Conservation (phyloP, 2,888 invertebrate genomes). For the Omphaloscelis lunosa region DNA sequence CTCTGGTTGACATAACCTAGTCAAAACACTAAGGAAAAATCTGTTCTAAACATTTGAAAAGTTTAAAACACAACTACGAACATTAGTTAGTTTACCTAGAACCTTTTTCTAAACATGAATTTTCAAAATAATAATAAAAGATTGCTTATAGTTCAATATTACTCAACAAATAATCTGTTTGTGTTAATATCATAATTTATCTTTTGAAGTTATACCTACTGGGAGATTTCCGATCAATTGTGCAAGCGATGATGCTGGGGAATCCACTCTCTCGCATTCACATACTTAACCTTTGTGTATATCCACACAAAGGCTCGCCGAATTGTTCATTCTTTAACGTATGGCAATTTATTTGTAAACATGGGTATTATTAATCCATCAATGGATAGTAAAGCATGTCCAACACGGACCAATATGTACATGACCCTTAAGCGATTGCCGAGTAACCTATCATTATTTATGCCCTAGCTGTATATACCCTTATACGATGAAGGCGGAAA, state of each 20-base stretch:
- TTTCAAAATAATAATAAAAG: not conserved
- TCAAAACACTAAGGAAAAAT: not conserved
- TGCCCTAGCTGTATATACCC: not conserved
- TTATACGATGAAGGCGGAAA: constrained; percentile 32
- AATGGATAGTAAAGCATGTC: constrained; percentile 26
- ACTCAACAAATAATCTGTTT: not conserved
- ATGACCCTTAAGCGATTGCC: constrained; percentile 34
- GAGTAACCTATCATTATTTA: constrained; percentile 30
- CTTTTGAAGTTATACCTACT: not conserved
- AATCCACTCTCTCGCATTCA: not conserved
- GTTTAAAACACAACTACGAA: not conserved
- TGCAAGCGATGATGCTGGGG: not conserved
- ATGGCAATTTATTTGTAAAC: constrained; percentile 19
- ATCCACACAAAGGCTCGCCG: not conserved
- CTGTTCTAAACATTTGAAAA: not conserved
- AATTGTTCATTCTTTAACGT: not conserved
- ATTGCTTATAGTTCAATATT: not conserved
- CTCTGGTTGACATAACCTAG: not conserved
- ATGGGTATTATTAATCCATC: constrained; percentile 38
- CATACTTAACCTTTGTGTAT: not conserved
- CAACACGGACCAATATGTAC: constrained; percentile 34
- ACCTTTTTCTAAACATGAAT: not conserved
- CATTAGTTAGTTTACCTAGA: not conserved
- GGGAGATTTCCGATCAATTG: not conserved
- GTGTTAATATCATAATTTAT: not conserved